A percentile compares a stretch with the other conserved stretches of the same genome.
Conservation (phyloP, 2,797 vertebrate genomes). For the Clarias fuscus region DNA sequence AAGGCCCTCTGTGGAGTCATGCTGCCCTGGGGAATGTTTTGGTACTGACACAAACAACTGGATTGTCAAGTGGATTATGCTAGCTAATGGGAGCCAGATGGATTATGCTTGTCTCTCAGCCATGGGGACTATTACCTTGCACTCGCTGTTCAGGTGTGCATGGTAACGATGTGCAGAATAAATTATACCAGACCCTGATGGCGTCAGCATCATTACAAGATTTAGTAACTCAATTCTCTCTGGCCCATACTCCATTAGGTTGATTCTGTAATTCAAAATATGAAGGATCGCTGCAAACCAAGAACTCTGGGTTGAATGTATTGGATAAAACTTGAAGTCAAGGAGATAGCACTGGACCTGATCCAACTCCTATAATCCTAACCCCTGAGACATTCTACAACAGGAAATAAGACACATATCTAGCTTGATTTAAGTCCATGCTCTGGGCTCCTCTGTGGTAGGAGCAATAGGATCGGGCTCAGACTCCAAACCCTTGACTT, state of each 20-base stretch:
- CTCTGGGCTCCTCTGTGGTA: not conserved
- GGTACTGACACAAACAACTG: conserved; percentile 51
- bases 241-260: not conserved
- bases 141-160: conserved; percentile 32
- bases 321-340: not conserved
- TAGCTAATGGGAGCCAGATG: conserved; percentile 60
- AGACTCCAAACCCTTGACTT: not conserved
- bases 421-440: not conserved
- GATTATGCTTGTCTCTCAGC: conserved; percentile 50
- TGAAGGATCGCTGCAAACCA: not conserved
- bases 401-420: not conserved
- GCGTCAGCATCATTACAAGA: conserved; percentile 14
- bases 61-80: conserved; percentile 55
- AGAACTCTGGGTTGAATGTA: not conserved
- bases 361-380: not conserved
- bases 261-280: not conserved
- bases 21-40: conserved; percentile 52
- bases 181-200: not conserved
- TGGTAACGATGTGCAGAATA: conserved; percentile 28
- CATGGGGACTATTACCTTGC: conserved; percentile 48
- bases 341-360: not conserved
- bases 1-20: conserved; percentile 52
- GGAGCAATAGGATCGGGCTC: not conserved
- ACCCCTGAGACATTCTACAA: not conserved
- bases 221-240: conserved; percentile 2